Percentiles rank a stretch among this genome's conserved stretches.
phyloP scores from a whole-genome alignment of 2,113 vertebrate genomes.

The Erythrocercus mccallii region DNA sequence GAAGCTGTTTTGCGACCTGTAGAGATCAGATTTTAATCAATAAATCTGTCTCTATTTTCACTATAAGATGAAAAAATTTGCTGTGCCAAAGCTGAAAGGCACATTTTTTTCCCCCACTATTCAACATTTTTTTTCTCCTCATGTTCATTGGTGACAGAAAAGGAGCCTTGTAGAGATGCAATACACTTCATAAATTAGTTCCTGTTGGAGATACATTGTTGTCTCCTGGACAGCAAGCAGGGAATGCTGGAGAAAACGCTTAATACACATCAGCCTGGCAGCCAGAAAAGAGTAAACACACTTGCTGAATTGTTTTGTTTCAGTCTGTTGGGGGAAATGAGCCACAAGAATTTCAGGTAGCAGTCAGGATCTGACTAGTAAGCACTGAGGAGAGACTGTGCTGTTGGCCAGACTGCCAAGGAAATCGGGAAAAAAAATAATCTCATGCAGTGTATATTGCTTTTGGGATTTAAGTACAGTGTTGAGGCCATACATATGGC shows the following conservation, averaged over 20 bases:
- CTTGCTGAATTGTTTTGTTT: background rate
- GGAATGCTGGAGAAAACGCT: background rate
- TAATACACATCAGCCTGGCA: background rate
- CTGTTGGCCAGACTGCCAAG: background rate
- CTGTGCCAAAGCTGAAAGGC: constrained; percentile 4
- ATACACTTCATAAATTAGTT: background rate
- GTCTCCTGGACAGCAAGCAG: background rate
- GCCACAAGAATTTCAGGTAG: background rate
- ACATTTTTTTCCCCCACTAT: background rate
- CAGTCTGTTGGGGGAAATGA: background rate
- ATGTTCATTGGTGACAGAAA: background rate
- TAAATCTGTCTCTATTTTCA: constrained; percentile 38
- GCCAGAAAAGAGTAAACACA: background rate
- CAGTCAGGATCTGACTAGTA: background rate
- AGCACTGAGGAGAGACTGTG: background rate
- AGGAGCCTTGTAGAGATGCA: background rate
- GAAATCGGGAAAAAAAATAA: background rate
- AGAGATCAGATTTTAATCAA: constrained; percentile 27
- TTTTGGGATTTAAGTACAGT: background rate
- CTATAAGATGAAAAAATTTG: background rate
- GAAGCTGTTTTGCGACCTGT: constrained; percentile 7
- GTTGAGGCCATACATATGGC: background rate
- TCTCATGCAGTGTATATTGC: background rate
- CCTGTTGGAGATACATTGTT: background rate
- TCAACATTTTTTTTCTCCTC: background rate